A percentile compares a stretch with the other conserved stretches of the same genome.
These are phyloP conservation scores for Caenorhabditis parvicauda DNA, from an alignment of 2,888 invertebrate genomes.

Conservation along the genomic window DNA sequence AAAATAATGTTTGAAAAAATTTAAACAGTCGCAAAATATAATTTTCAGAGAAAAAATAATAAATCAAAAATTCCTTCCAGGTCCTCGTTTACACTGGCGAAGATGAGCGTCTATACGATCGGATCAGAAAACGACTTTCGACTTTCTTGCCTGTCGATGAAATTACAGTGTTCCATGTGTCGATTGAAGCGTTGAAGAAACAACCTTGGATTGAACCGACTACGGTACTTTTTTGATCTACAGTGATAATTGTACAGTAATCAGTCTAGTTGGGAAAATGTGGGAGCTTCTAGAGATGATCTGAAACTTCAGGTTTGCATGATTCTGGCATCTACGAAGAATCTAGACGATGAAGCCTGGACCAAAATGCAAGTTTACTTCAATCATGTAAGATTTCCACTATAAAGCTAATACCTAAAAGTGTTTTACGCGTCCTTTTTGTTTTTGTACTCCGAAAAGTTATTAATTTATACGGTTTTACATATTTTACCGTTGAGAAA, in stretches of 20 bases:
- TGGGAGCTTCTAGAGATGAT: no score
- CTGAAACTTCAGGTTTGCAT: conserved; percentile 45
- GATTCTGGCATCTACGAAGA: conserved; percentile 53
- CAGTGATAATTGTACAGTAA: neutral
- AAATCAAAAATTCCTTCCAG: conserved; percentile 13
- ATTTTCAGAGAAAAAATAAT: neutral
- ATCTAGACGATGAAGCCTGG: conserved; percentile 55
- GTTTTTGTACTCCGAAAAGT: neutral
- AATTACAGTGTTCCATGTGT: conserved; percentile 54
- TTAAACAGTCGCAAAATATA: neutral
- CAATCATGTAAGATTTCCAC: conserved; percentile 44
- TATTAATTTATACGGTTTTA: no score
- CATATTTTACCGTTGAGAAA: no score
- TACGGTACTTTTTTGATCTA: conserved; percentile 17
- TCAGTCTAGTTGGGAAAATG: neutral
- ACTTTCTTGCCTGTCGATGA: conserved; percentile 43
- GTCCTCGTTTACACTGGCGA: conserved; percentile 56
- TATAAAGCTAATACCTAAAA: no score
- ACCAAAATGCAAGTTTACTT: conserved; percentile 53
- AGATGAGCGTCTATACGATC: conserved; percentile 32
- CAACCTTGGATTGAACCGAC: conserved; percentile 55
- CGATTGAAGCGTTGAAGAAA: conserved; percentile 36
- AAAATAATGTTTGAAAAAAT: neutral
- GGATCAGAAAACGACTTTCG: conserved; percentile 38
- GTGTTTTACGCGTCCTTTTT: no score